phyloP scores from a whole-genome alignment of 1,140 invertebrate species.

The Panagrolaimus sp. region DNA sequence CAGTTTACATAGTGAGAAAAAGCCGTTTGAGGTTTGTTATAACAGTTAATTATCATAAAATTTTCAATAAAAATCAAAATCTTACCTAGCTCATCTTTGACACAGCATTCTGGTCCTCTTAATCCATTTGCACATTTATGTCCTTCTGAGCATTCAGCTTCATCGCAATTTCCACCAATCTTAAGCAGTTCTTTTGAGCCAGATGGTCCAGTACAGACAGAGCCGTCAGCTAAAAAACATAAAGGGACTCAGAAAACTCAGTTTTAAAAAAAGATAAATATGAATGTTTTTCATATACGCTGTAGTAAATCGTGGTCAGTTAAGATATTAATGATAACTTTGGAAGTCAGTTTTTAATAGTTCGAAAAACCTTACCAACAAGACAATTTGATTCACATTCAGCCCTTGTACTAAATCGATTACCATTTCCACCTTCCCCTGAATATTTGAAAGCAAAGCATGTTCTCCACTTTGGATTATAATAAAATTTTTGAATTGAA shows the following conservation, averaged over 20 bases:
- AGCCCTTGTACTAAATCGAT: conserved; percentile 13
- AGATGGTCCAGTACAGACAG: not conserved
- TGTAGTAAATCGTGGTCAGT: no score
- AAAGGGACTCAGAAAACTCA: no score
- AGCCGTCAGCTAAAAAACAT: not conserved
- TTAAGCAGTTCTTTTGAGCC: not conserved
- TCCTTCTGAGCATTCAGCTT: not conserved
- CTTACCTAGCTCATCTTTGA: not conserved
- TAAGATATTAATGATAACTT: not conserved
- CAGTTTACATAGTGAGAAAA: no score
- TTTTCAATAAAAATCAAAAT: not conserved
- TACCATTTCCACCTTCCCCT: conserved; percentile 17
- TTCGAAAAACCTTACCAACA: not conserved
- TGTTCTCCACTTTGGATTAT: not conserved
- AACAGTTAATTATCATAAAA: not conserved
- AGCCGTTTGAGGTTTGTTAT: no score
- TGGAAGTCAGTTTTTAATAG: not conserved
- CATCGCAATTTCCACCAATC: not conserved
- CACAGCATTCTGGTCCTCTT: not conserved
- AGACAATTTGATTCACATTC: conserved; percentile 6
- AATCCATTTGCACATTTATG: not conserved
- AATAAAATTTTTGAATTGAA: conserved; percentile 15
- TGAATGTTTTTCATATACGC: no score
- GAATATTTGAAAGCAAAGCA: conserved; percentile 26
- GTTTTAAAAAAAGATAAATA: no score